These are phyloP conservation scores for Datnioides undecimradiatus DNA, from an alignment of 2,113 vertebrate genomes.

Conservation along the genomic window DNA sequence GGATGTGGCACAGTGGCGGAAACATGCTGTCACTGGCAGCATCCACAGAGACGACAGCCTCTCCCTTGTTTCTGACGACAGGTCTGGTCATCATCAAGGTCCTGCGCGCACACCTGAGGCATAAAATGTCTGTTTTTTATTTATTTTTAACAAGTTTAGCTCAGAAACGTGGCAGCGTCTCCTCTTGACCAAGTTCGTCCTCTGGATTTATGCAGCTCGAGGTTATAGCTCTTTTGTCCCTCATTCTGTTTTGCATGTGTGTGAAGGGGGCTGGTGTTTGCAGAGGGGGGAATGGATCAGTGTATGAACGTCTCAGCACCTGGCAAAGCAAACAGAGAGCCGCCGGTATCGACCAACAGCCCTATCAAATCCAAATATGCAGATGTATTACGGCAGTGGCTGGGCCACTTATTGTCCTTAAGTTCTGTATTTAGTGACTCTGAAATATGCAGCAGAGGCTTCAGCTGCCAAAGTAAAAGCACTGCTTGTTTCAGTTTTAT, in stretches of 20 bases:
- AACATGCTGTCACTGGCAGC: conserved; percentile 29
- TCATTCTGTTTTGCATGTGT: not conserved
- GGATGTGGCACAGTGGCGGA: conserved; percentile 35
- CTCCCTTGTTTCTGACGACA: conserved; percentile 20
- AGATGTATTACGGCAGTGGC: not conserved
- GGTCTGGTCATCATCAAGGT: conserved; percentile 37
- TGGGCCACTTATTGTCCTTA: not conserved
- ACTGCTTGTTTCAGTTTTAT: not conserved
- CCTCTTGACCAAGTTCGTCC: not conserved
- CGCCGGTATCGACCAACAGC: conserved; percentile 17
- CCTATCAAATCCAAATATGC: conserved; percentile 54
- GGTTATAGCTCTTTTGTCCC: not conserved
- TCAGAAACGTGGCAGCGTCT: not conserved
- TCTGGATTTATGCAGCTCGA: not conserved
- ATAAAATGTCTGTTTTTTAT: not conserved
- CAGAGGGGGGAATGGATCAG: not conserved
- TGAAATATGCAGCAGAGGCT: conserved; percentile 7
- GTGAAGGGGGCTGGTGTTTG: not conserved
- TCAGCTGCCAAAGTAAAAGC: not conserved
- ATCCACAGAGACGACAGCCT: conserved; percentile 36
- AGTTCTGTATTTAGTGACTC: not conserved
- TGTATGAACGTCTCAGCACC: conserved; percentile 15
- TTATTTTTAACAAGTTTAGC: not conserved
- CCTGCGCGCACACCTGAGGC: conserved; percentile 2
- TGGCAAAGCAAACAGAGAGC: conserved; percentile 24